Evolutionary conservation across 2,888 invertebrate genomes (phyloP), one percentile per base, ranked within the genome.

Genomic region (Drosophila subsilvestris): DNA sequence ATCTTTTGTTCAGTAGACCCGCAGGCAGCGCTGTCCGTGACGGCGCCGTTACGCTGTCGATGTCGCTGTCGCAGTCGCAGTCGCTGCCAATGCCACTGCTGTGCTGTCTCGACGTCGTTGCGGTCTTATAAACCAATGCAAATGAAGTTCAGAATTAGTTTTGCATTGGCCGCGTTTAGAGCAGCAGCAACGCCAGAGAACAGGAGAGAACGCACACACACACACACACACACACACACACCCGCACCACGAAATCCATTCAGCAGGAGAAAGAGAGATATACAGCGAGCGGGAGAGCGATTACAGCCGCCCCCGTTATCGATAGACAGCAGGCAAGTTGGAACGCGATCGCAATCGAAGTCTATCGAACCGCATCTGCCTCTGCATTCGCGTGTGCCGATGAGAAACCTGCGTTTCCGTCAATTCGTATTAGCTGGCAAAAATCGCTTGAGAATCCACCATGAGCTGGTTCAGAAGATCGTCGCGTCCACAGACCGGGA

Each of bases 381-480:
- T 37, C 37, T 37, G 37, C 37, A n/a, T 20, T 43, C 45, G 74
- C 65, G 76, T 80, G 92, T 92, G 92, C 89, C 90, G 86, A 94
- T 94, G 94, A 93, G 93, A 94, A 94, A 93, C 90, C 92, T 93
- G 91, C 93, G 93, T 80, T 94, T 94, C 90, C 94, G 93, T 75
- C 93, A 94, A 89, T 94, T 94, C 90, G 93, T 94, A 81, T 93
- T 93, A 91, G 94, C 94, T 93, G 94, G 94, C 75, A 93, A 92
- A 90, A 94, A 94, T 93, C 94, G 94, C 93, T 93, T 90, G 88
- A 93, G 91, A 57, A 94, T 94, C 79, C 91, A 93, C 83, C 92
- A 94, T 94, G 94, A 94, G 92, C 90, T 94, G 94, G 94, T 94
- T 94, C 94, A 94, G 90, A 94, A 94, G 92, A 93, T 94, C 93